These are phyloP conservation scores for Pseudococcus jackbeardsleyi DNA, from an alignment of 2,888 invertebrate species.

Conservation along the genomic window DNA sequence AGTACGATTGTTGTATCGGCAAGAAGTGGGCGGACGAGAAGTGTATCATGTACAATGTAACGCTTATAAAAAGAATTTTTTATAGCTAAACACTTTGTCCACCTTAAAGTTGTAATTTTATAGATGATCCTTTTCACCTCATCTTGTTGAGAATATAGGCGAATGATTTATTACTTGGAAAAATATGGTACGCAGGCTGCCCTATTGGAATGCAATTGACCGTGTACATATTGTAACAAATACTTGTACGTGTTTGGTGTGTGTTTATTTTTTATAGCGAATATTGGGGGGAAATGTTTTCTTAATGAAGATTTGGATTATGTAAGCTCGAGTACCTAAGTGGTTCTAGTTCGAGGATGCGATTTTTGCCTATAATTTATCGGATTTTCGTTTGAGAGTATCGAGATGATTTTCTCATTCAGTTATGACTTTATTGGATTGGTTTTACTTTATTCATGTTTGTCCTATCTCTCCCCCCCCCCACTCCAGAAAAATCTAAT, in stretches of 20 bases:
- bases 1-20: background rate
- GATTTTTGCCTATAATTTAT: background rate
- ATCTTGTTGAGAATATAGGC: background rate
- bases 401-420: too few relatives aligned
- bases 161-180: slow-evolving; percentile 27
- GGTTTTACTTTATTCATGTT: too few relatives aligned
- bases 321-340: background rate
- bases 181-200: background rate
- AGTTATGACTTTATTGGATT: too few relatives aligned
- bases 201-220: slow-evolving; percentile 14
- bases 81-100: slow-evolving; percentile 39
- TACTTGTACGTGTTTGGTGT: background rate
- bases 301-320: slow-evolving; percentile 12
- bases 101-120: slow-evolving; percentile 54
- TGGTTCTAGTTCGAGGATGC: background rate
- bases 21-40: slow-evolving; percentile 47
- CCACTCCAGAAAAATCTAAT: too few relatives aligned
- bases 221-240: slow-evolving; percentile 29
- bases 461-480: too few relatives aligned
- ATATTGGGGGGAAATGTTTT: background rate
- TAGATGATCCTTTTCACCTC: slow-evolving; percentile 28
- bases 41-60: slow-evolving; percentile 53
- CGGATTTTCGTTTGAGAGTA: too few relatives aligned
- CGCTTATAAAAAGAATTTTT: slow-evolving; percentile 41
- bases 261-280: background rate